These are phyloP conservation scores for Camelus dromedarius DNA, from an alignment of 2,113 vertebrate genomes.

Conservation along the genomic window DNA sequence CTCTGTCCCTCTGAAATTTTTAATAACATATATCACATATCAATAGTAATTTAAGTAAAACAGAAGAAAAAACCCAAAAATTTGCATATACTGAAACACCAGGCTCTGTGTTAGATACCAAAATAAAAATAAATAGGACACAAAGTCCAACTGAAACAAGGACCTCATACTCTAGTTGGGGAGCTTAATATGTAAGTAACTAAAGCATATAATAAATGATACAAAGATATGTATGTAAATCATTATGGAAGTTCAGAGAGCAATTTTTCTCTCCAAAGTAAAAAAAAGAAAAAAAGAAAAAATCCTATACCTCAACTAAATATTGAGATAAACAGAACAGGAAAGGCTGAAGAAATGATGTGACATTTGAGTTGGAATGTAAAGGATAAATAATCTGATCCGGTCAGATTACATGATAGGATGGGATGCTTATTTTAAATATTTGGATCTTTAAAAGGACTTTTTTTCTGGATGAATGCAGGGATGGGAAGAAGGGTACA, in stretches of 20 bases:
- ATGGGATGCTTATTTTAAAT: not conserved
- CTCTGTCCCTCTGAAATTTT: not conserved
- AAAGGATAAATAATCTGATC: slow-evolving; percentile 11
- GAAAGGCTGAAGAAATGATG: not conserved
- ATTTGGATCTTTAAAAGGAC: slow-evolving; percentile 9
- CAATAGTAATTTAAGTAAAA: slow-evolving; percentile 44
- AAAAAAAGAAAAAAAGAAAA: slow-evolving; percentile 46
- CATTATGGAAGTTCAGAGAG: not conserved
- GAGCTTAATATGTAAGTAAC: not conserved
- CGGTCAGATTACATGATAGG: not conserved
- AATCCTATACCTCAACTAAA: not conserved
- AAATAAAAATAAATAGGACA: slow-evolving; percentile 18
- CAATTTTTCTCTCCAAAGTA: not conserved
- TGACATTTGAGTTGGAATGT: not conserved
- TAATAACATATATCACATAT: not conserved
- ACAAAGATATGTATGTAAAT: not conserved
- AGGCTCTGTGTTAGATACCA: not conserved
- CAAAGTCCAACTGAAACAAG: not conserved
- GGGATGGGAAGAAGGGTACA: not conserved
- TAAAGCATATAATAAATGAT: not conserved
- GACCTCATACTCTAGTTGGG: not conserved
- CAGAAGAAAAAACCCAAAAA: slow-evolving; percentile 15
- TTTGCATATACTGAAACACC: not conserved
- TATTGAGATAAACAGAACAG: slow-evolving; percentile 14
- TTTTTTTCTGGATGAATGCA: not conserved